Conservation (phyloP, 2,113 vertebrate genomes). For the Elaphurus davidianus region DNA sequence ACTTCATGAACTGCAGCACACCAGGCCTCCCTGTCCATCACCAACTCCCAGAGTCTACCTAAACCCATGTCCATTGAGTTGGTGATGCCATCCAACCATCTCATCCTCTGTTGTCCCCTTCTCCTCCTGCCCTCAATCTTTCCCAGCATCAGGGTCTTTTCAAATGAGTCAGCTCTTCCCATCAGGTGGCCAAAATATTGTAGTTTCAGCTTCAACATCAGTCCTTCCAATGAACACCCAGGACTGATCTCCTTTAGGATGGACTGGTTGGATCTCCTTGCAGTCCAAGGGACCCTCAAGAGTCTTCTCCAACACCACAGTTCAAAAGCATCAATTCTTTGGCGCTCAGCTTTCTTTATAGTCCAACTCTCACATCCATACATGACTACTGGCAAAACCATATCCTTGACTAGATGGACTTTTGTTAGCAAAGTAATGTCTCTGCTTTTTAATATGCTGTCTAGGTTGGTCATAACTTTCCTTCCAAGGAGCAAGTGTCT, state of each 20-base stretch:
- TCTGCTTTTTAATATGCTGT: background rate
- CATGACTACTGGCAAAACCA: background rate
- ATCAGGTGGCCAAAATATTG: background rate
- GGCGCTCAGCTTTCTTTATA: background rate
- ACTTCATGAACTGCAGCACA: accelerated
- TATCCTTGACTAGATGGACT: background rate
- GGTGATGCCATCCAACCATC: background rate
- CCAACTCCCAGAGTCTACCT: background rate
- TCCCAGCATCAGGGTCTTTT: background rate
- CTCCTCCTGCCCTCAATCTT: background rate
- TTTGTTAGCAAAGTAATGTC: background rate
- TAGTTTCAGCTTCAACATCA: background rate
- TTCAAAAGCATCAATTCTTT: background rate
- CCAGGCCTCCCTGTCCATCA: background rate
- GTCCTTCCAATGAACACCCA: background rate
- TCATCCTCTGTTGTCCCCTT: background rate
- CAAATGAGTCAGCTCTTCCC: accelerated
- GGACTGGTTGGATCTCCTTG: background rate
- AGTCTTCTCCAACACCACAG: background rate
- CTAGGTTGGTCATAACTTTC: background rate
- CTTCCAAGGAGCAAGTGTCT: background rate
- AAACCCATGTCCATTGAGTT: background rate
- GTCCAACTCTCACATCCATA: background rate
- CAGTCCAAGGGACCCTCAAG: background rate
- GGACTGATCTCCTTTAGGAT: background rate